Conservation (phyloP, 2,888 invertebrate species). For the Idaea dimidiata region DNA sequence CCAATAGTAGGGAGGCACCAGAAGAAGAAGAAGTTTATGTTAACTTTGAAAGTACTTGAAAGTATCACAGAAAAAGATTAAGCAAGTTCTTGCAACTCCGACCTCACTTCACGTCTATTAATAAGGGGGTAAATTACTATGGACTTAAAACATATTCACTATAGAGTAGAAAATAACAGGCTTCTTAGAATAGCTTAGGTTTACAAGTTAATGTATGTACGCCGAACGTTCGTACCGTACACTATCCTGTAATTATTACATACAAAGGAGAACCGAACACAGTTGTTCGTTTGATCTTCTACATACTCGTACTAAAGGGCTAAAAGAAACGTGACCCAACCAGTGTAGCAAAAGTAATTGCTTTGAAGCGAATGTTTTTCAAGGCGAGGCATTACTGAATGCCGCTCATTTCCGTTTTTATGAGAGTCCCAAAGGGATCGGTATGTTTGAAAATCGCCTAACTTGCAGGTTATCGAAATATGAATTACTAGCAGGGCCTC, state of each 20-base stretch:
- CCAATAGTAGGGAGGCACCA: too few relatives aligned
- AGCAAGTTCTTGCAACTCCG: too few relatives aligned
- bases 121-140: too few relatives aligned
- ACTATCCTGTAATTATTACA: conserved; percentile 2
- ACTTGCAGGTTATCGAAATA: conserved; percentile 1
- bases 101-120: too few relatives aligned
- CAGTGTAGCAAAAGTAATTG: conserved; percentile 12
- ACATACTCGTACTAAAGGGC: conserved; percentile 12
- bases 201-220: not conserved
- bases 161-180: not conserved
- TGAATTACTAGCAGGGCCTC: not conserved
- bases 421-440: conserved; percentile 1
- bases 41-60: too few relatives aligned
- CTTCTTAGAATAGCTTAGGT: not conserved
- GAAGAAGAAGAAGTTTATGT: too few relatives aligned
- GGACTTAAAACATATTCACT: too few relatives aligned
- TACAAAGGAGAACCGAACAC: not conserved
- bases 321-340: conserved; percentile 8
- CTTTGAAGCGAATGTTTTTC: conserved; percentile 3
- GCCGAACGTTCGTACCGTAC: too few relatives aligned
- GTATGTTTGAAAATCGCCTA: not conserved
- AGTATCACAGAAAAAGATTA: too few relatives aligned
- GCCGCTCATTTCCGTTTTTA: not conserved
- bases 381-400: conserved; percentile 3
- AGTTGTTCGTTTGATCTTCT: not conserved